These are phyloP conservation scores for Phenganax stokvisi DNA, from an alignment of 92 coral and sea anemone genomes.

Conservation along the genomic window DNA sequence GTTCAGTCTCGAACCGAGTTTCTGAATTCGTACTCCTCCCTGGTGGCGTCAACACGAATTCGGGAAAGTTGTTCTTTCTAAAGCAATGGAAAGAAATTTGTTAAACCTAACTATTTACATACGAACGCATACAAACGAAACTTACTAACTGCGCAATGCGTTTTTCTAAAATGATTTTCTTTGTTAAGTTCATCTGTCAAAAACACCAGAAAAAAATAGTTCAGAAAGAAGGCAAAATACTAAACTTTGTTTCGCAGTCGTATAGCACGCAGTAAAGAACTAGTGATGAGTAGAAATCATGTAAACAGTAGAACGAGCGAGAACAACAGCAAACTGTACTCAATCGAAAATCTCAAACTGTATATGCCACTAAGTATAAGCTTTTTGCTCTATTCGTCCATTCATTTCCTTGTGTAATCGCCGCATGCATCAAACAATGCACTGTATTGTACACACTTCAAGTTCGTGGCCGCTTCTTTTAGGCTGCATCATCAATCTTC, in stretches of 20 bases:
- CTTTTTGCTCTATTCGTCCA: too few relatives aligned
- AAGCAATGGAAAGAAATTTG: not conserved
- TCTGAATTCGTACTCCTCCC: slow-evolving; percentile 85
- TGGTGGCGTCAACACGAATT: slow-evolving; percentile 71
- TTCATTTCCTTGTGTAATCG: too few relatives aligned
- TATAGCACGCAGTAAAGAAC: too few relatives aligned
- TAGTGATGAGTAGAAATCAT: too few relatives aligned
- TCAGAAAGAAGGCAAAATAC: not conserved
- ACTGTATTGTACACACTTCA: slow-evolving; percentile 54
- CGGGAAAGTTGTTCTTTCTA: slow-evolving; percentile 79
- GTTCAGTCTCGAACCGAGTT: slow-evolving; percentile 60
- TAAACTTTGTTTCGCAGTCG: too few relatives aligned
- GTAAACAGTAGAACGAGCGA: too few relatives aligned
- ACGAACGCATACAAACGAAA: not conserved
- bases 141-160: slow-evolving; percentile 80
- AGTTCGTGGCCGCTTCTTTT: slow-evolving; percentile 74
- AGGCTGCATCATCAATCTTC: slow-evolving; percentile 69
- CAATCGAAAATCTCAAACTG: too few relatives aligned
- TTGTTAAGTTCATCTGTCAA: slow-evolving; percentile 67
- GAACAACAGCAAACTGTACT: too few relatives aligned
- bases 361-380: too few relatives aligned
- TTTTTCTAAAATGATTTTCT: slow-evolving; percentile 69
- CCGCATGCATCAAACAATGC: not conserved
- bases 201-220: not conserved
- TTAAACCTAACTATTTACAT: not conserved